A percentile compares a stretch with the other conserved stretches of the same genome.
phyloP scores from a whole-genome alignment of 2,113 vertebrate genomes.

The Sphyrna mokarran region DNA sequence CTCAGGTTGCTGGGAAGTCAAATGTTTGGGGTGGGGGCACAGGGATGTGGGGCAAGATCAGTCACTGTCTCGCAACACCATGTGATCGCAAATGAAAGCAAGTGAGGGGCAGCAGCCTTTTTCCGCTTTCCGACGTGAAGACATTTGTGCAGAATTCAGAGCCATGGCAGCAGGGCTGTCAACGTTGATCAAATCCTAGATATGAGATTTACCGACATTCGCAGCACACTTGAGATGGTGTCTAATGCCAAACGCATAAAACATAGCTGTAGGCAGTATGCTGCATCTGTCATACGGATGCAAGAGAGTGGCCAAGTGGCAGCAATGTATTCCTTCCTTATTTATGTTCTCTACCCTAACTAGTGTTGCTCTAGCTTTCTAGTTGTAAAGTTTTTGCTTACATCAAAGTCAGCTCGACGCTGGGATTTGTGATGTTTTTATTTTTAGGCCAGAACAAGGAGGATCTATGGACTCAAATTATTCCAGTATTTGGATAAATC shows the following conservation, averaged over 20 bases:
- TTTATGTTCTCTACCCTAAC: slow-evolving; percentile 42
- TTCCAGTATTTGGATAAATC: neutral
- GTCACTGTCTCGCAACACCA: neutral
- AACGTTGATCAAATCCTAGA: neutral
- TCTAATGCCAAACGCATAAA: neutral
- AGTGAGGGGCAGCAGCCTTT: neutral
- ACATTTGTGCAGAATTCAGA: neutral
- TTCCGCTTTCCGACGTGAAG: neutral
- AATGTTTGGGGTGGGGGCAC: too few relatives aligned
- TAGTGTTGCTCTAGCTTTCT: slow-evolving; percentile 45
- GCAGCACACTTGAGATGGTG: neutral
- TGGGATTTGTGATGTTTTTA: slow-evolving; percentile 45
- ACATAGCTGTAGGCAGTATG: neutral
- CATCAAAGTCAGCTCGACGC: neutral
- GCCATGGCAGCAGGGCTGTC: neutral
- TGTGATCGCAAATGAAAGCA: neutral
- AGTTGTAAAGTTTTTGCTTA: slow-evolving; percentile 39
- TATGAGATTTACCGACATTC: neutral
- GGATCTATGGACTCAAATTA: neutral
- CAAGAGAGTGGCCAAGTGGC: neutral
- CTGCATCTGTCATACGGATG: neutral
- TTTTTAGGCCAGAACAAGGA: slow-evolving; percentile 29
- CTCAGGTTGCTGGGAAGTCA: neutral
- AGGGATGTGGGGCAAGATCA: neutral
- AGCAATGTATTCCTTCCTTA: slow-evolving; percentile 38